phyloP scores from a whole-genome alignment of 2,113 vertebrate species.

The Numida meleagris region DNA sequence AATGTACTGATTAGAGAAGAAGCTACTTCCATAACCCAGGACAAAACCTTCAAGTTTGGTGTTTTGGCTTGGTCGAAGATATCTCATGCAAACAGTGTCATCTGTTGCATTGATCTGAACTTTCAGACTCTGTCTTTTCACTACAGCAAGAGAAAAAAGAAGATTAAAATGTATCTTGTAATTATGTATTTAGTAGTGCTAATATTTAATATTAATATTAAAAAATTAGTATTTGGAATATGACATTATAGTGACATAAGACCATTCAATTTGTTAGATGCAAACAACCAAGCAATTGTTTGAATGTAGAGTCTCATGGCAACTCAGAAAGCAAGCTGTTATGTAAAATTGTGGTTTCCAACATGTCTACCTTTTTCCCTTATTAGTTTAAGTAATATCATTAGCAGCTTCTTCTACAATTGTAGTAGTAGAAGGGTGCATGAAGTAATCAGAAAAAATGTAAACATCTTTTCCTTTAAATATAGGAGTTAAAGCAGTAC shows the following conservation, averaged over 20 bases:
- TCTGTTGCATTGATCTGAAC: constrained; percentile 91
- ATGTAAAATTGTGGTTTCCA: background rate
- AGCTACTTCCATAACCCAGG: constrained; percentile 91
- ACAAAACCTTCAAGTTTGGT: constrained; percentile 92
- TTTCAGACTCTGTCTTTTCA: constrained; percentile 89
- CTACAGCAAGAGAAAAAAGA: constrained; percentile 61
- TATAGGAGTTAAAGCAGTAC: background rate
- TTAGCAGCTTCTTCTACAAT: background rate
- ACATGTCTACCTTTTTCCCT: background rate
- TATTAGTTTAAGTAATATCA: background rate
- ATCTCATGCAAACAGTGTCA: constrained; percentile 92
- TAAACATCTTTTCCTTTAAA: background rate
- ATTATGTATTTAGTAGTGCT: background rate
- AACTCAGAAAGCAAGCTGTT: background rate
- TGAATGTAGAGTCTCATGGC: background rate
- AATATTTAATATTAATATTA: too few relatives aligned
- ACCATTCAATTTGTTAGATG: background rate
- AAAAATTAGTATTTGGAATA: too few relatives aligned
- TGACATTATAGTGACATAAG: background rate
- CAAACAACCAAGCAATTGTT: background rate
- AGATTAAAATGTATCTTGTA: background rate
- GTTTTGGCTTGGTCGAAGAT: constrained; percentile 83
- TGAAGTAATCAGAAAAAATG: background rate
- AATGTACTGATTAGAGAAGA: constrained; percentile 93
- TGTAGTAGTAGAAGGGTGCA: background rate